Evolutionary conservation across 2,797 vertebrate genomes (phyloP).

Genomic region (Enteromius trimaculatus): DNA sequence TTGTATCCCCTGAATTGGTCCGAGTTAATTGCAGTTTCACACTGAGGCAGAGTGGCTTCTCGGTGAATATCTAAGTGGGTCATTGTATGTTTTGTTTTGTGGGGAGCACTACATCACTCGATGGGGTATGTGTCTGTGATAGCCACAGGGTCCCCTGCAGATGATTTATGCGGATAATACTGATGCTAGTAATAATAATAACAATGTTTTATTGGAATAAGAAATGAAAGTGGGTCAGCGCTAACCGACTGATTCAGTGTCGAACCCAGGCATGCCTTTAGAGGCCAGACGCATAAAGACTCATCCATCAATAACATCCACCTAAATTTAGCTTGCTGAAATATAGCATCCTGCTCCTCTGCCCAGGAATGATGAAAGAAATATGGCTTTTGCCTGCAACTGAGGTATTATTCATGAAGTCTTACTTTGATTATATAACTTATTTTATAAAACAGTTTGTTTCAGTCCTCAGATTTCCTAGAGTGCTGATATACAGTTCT

Average conservation of each 20-base stretch:
- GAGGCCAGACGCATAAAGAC: conserved; percentile 56
- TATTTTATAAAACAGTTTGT: neutral
- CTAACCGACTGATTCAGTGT: conserved; percentile 59
- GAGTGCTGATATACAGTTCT: neutral
- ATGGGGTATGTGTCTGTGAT: conserved; percentile 50
- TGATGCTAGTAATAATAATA: conserved; percentile 63
- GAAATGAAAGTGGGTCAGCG: conserved; percentile 65
- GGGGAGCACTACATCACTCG: conserved; percentile 61
- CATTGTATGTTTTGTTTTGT: conserved; percentile 58
- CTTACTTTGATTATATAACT: conserved; percentile 36
- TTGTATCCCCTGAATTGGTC: conserved; percentile 35
- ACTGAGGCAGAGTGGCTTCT: conserved; percentile 43
- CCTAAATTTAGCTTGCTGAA: conserved; percentile 57
- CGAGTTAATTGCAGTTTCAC: conserved; percentile 51
- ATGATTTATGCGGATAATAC: conserved; percentile 66
- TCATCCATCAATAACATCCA: conserved; percentile 64
- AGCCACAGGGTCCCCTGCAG: conserved; percentile 53
- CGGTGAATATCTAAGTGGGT: conserved; percentile 60
- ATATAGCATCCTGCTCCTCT: conserved; percentile 48
- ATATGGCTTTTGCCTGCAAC: conserved; percentile 30
- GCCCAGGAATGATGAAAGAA: conserved; percentile 45
- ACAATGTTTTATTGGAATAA: conserved; percentile 64
- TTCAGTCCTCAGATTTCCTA: neutral
- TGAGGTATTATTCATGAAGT: conserved; percentile 48
- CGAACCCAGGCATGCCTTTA: conserved; percentile 55